Conservation (phyloP, 2,888 invertebrate genomes). For the Zygothrica quintamaculata region DNA sequence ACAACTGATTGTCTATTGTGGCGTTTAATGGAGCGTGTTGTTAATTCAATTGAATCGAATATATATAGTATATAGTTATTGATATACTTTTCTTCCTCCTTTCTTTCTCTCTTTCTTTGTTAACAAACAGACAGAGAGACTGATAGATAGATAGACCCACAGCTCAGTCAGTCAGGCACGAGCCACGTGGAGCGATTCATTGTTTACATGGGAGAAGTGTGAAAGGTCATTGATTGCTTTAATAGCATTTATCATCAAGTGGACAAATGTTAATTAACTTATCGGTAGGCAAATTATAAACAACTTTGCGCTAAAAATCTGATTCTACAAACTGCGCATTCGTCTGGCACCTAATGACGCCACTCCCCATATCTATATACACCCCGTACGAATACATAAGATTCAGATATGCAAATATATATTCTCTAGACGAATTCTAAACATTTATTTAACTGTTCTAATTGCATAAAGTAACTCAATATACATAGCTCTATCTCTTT, state of each 20-base stretch:
- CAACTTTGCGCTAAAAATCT: conserved; percentile 19
- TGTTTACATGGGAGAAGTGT: not conserved
- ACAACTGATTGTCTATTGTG: conserved; percentile 18
- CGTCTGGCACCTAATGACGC: conserved; percentile 19
- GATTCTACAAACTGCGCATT: conserved; percentile 31
- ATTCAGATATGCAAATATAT: conserved; percentile 51
- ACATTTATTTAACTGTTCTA: conserved; percentile 31
- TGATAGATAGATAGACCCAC: too few species aligned
- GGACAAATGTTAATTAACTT: conserved; percentile 38
- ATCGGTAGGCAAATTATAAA: conserved; percentile 28
- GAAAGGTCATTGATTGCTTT: conserved; percentile 37
- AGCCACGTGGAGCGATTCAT: conserved; percentile 22
- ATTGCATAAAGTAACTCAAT: conserved; percentile 1
- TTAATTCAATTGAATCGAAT: conserved; percentile 48
- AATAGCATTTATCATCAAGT: conserved; percentile 30
- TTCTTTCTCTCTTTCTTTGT: not conserved
- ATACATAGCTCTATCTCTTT: not conserved
- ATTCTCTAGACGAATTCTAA: conserved; percentile 5
- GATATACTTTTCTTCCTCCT: not conserved
- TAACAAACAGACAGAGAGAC: too few species aligned
- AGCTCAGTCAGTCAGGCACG: conserved; percentile 26
- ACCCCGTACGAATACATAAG: conserved; percentile 29
- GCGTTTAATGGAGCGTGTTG: conserved; percentile 47
- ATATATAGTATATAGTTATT: conserved; percentile 1
- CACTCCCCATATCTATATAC: conserved; percentile 5